Base-by-base conservation (phyloP, 1,140 invertebrate species). In the Sweltsa coloradensis region DNA sequence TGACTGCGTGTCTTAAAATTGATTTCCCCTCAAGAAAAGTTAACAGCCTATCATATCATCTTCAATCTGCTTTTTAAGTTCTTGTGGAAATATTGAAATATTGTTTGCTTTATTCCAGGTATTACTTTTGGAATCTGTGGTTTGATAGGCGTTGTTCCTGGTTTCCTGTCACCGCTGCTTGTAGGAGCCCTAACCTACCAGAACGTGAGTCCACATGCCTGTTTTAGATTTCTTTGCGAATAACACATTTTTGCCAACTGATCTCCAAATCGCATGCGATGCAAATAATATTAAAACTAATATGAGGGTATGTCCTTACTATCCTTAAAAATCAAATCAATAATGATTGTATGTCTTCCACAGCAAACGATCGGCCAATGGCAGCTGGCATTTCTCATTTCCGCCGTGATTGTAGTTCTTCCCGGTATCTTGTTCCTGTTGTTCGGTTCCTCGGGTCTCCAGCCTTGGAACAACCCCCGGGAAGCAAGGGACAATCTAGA, bases 291-390 rank as follows among this genome's bases (percentile, higher is more conserved):
- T n/a, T n/a, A n/a, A n/a, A n/a, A n/a, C n/a, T n/a, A n/a, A n/a
- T n/a, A n/a, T n/a, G n/a, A n/a, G n/a, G n/a, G n/a, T n/a, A n/a
- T n/a, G n/a, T n/a, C n/a, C n/a, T n/a, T n/a, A n/a, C n/a, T n/a
- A n/a, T n/a, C n/a, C n/a, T n/a, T n/a, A n/a, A n/a, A n/a, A n/a
- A n/a, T n/a, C n/a, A n/a, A n/a, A n/a, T n/a, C n/a, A n/a, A n/a
- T n/a, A n/a, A n/a, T n/a, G n/a, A n/a, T n/a, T n/a, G n/a, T n/a
- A n/a, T n/a, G n/a, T n/a, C n/a, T n/a, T n/a, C 34, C 34, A 16
- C 52, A 83, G 78, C 76, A 81, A 78, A 79, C 76, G 0, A 67
- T 75, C 22, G 66, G 66, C 2, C 75, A 78, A 51, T 83, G 79
- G 79, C 72, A 75, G 51, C 63, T 75, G 49, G 76, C 81, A 0